Evolutionary conservation across 2,113 vertebrate genomes (phyloP).

Genomic region (Blennius ocellaris): DNA sequence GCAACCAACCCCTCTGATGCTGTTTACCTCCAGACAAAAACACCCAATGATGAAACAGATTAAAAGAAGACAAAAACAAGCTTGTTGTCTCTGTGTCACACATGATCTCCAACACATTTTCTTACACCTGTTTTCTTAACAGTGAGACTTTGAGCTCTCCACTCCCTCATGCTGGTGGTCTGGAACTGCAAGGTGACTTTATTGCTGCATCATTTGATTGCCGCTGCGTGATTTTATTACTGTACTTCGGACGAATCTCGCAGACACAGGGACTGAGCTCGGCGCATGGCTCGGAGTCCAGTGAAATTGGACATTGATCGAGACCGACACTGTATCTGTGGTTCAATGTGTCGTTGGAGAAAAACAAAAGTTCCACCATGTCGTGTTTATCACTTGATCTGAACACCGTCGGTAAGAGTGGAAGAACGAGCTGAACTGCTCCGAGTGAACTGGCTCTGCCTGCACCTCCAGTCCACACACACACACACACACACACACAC

Average conservation of each 20-base stretch:
- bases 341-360: slow-evolving; percentile 4
- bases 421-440: slow-evolving; percentile 57
- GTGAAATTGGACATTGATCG: too few species aligned
- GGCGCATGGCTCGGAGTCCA: too few species aligned
- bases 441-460: slow-evolving; percentile 65
- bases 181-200: slow-evolving; percentile 16
- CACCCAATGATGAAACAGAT: not conserved
- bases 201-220: slow-evolving; percentile 25
- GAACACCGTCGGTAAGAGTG: slow-evolving; percentile 42
- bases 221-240: slow-evolving; percentile 21
- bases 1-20: not conserved
- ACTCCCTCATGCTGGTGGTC: slow-evolving; percentile 32
- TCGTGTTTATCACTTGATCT: slow-evolving; percentile 38
- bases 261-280: too few species aligned
- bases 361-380: slow-evolving; percentile 18
- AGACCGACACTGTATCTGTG: too few species aligned
- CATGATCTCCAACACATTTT: not conserved
- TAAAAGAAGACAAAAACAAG: not conserved
- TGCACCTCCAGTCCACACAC: slow-evolving; percentile 64
- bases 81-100: not conserved
- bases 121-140: not conserved
- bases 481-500: slow-evolving; percentile 53
- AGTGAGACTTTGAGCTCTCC: slow-evolving; percentile 46
- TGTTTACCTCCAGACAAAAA: fast-evolving
- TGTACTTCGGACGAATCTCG: slow-evolving; percentile 1